phyloP scores from a whole-genome alignment of 2,888 invertebrate genomes.

The Polyploca ridens region DNA sequence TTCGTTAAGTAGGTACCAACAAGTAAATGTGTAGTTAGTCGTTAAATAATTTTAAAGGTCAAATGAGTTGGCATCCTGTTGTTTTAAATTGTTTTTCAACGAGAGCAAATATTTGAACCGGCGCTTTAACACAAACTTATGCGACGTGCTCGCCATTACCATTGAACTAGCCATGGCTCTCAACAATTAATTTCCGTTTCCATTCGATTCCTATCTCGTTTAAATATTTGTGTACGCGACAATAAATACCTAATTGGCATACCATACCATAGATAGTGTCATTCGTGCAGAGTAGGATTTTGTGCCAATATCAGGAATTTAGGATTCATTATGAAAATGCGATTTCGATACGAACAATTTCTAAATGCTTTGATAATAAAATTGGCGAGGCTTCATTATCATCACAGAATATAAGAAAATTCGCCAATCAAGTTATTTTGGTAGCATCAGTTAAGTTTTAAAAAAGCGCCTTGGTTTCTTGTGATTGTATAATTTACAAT shows the following conservation, averaged over 20 bases:
- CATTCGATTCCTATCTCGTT: background rate
- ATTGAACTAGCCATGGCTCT: slow-evolving; percentile 11
- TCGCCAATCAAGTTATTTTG: background rate
- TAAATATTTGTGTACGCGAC: background rate
- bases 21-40: slow-evolving; percentile 19
- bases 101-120: slow-evolving; percentile 30
- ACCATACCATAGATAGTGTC: background rate
- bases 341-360: too few species aligned
- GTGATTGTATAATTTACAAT: too few species aligned
- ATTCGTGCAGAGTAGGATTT: too few species aligned
- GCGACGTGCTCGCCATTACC: background rate
- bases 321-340: too few species aligned
- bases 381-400: too few species aligned
- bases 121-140: slow-evolving; percentile 5
- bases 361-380: too few species aligned
- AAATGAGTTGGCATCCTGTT: slow-evolving; percentile 31
- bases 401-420: too few species aligned
- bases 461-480: background rate
- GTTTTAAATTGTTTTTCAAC: slow-evolving; percentile 25
- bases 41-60: slow-evolving; percentile 30
- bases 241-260: background rate
- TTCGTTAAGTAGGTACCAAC: background rate
- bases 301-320: too few species aligned
- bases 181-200: background rate
- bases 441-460: background rate